A percentile compares a stretch with the other conserved stretches of the same genome.
Conservation (phyloP, 2,113 vertebrate species). For the Bubo scandiacus region DNA sequence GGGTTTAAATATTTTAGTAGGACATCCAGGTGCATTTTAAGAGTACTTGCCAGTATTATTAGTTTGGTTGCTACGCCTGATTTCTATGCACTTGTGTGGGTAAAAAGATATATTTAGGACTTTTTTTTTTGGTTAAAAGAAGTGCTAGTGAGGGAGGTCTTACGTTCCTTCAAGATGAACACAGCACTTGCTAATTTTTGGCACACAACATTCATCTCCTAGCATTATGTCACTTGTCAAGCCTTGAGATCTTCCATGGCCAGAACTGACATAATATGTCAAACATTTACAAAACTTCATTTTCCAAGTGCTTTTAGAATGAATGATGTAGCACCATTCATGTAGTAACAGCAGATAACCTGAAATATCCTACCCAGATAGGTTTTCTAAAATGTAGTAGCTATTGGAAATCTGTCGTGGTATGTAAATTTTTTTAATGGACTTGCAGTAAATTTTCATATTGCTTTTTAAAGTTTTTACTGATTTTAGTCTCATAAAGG, state of each 20-base stretch:
- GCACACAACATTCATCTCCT: neutral
- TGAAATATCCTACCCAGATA: neutral
- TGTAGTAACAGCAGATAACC: neutral
- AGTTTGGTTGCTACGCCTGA: neutral
- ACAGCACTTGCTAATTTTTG: conserved; percentile 35
- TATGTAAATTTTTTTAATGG: neutral
- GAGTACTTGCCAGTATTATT: neutral
- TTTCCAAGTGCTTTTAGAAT: conserved; percentile 14
- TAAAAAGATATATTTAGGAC: neutral
- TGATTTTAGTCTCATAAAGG: neutral
- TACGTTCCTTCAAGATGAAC: conserved; percentile 5
- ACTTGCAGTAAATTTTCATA: neutral
- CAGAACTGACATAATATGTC: conserved; percentile 35
- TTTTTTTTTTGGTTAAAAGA: neutral
- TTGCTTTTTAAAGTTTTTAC: neutral
- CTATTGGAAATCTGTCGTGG: neutral
- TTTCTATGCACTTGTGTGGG: neutral
- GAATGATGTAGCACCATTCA: neutral
- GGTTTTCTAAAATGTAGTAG: neutral
- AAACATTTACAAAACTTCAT: conserved; percentile 34
- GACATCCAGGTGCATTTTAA: neutral
- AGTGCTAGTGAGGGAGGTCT: neutral
- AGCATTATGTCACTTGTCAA: conserved; percentile 34
- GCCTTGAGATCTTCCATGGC: neutral
- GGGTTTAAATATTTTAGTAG: neutral